A percentile compares a stretch with the other conserved stretches of the same genome.
Evolutionary conservation across 2,888 invertebrate genomes (phyloP).

Genomic region (Homarus gammarus): DNA sequence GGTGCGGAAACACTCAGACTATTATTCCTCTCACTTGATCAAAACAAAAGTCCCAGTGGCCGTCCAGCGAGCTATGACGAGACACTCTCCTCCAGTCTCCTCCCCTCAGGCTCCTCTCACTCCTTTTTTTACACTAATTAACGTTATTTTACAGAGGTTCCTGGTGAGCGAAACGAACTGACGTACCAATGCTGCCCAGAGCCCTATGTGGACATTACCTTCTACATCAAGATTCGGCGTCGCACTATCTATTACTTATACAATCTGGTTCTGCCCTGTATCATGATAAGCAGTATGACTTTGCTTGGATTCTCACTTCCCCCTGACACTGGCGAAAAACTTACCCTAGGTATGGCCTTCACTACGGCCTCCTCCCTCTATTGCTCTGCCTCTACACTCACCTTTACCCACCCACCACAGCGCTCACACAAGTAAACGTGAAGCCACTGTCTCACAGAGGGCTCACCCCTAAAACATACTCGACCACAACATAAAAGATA

Average conservation of each 20-base stretch:
- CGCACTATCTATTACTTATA: conserved; percentile 99
- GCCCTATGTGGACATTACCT: conserved; percentile 95
- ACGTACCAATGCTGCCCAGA: conserved; percentile 96
- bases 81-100: conserved; percentile 32
- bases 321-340: conserved; percentile 97
- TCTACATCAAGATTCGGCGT: conserved; percentile 96
- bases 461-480: background rate
- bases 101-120: conserved; percentile 56
- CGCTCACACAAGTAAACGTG: conserved; percentile 14
- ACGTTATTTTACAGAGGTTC: conserved; percentile 86
- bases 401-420: background rate
- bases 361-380: conserved; percentile 24
- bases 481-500: too few relatives aligned
- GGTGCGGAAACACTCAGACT: background rate
- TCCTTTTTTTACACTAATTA: conserved; percentile 65
- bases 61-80: conserved; percentile 18
- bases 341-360: conserved; percentile 88
- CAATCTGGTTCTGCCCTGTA: conserved; percentile 99
- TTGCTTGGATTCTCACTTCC: conserved; percentile 98
- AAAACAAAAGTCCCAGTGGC: conserved; percentile 14
- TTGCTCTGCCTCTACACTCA: background rate
- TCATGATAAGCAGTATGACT: conserved; percentile 98
- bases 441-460: conserved; percentile 40
- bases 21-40: background rate
- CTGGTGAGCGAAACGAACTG: conserved; percentile 93